Percentiles rank a stretch among this genome's conserved stretches.
Conservation (phyloP, 1,140 invertebrate species). For the Eubasilissa regina region DNA sequence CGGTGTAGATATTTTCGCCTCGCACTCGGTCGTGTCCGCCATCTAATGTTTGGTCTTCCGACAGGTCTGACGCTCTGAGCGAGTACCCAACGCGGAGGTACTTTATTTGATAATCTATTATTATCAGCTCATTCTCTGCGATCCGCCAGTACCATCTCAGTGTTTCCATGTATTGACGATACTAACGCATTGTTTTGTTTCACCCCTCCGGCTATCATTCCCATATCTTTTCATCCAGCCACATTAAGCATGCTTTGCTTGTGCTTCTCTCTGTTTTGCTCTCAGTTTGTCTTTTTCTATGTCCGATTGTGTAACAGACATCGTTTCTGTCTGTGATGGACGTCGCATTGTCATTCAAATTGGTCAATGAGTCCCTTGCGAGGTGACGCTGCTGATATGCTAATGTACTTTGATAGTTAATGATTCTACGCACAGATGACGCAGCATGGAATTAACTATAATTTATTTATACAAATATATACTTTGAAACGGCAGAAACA, state of each 20-base stretch:
- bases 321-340: no score
- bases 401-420: no score
- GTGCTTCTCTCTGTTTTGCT: slow-evolving; percentile 46
- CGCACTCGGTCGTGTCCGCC: background rate
- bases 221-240: slow-evolving; percentile 16
- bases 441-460: no score
- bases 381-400: no score
- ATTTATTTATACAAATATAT: background rate
- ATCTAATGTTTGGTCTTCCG: slow-evolving; percentile 59
- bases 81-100: slow-evolving; percentile 57
- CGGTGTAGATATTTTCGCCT: background rate
- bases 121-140: slow-evolving; percentile 51
- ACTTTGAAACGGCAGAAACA: background rate
- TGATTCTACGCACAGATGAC: no score
- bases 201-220: slow-evolving; percentile 28
- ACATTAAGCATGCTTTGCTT: slow-evolving; percentile 52
- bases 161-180: slow-evolving; percentile 55
- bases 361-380: no score
- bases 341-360: no score
- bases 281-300: slow-evolving; percentile 4
- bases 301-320: background rate
- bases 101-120: slow-evolving; percentile 52
- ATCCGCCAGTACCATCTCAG: slow-evolving; percentile 45
- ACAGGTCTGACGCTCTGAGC: slow-evolving; percentile 58
- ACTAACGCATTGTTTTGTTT: slow-evolving; percentile 55